Evolutionary conservation across 2,888 invertebrate genomes (phyloP), one percentile per base, ranked within the genome.

Genomic region (Eilema caniola): DNA sequence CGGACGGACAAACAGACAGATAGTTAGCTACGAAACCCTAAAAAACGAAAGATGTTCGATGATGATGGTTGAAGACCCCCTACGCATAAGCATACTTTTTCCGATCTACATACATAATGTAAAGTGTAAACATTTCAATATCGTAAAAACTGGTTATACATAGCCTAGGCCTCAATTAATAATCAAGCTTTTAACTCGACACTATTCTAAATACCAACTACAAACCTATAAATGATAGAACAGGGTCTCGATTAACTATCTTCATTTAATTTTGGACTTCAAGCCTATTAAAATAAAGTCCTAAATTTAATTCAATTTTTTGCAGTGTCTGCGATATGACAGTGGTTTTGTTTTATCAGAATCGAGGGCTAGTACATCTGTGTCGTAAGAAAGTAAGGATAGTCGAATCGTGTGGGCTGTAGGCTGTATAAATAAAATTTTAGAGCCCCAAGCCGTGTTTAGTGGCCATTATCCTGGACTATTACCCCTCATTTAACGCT

Each of bases 381-480:
- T 79, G 77, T 81, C 67, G 67, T 59, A 75, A 78, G 78, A 78
- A 77, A 81, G 71, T 80, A 62, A 71, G 67, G 72, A 78, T 76
- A 78, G 71, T 62, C 68, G 70, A 65, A 67, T 74, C 75, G 82
- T 83, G 85, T 87, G 83, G 83, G 86, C 74, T 67, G 86, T 70
- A 79, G 67, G 71, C 76, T 71, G 82, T 84, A 79, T 83, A 83
- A 85, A 87, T 85, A 84, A 84, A 87, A 74, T 84, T 86, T 86
- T 84, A 87, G 81, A 78, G 75, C 83, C 75, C 62, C 69, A 57
- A 80, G 80, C 72, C 72, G 78, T 82, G 82, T 81, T 87, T 86
- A 87, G 79, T 72, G 73, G 73, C 83, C 75, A 83, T 87, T 85
- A 88, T 80, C 79, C 75, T 76, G 68, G 53, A 72, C 78, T 83